phyloP scores from a whole-genome alignment of 2,797 vertebrate genomes.

The Xenentodon cancila region DNA sequence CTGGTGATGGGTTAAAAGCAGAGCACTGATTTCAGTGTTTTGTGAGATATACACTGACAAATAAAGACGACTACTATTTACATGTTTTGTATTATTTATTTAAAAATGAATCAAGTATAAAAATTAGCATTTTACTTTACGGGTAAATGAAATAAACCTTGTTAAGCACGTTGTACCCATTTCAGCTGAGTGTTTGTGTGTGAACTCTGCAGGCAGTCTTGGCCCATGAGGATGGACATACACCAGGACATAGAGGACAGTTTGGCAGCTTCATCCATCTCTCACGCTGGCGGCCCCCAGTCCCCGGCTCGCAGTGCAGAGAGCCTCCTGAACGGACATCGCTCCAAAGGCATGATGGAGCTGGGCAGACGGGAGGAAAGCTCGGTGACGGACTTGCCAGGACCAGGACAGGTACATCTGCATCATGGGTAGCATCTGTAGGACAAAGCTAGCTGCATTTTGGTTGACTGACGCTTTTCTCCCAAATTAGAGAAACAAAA shows the following conservation, averaged over 20 bases:
- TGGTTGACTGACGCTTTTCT: too few species aligned
- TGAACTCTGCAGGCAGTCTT: constrained; percentile 87
- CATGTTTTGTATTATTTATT: too few species aligned
- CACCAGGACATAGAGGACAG: constrained; percentile 97
- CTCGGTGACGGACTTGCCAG: constrained; percentile 68
- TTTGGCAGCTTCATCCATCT: constrained; percentile 91
- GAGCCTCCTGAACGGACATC: constrained; percentile 92
- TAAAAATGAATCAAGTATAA: too few species aligned
- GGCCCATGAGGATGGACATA: constrained; percentile 95
- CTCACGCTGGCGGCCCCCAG: constrained; percentile 89
- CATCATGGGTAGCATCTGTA: not conserved
- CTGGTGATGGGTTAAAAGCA: too few species aligned
- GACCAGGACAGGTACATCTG: constrained; percentile 45
- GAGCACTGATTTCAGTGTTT: too few species aligned
- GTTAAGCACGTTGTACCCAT: too few species aligned
- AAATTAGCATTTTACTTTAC: too few species aligned
- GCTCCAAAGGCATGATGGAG: constrained; percentile 88
- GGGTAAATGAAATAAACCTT: too few species aligned
- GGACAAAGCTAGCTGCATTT: not conserved
- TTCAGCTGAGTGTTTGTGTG: too few species aligned
- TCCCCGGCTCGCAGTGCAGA: constrained; percentile 90
- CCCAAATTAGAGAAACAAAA: too few species aligned
- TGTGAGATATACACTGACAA: too few species aligned
- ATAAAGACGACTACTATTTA: too few species aligned
- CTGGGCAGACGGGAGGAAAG: constrained; percentile 87